Percentiles rank a stretch among this genome's conserved stretches.
Evolutionary conservation across 2,113 vertebrate genomes (phyloP).

Genomic region (Eurystomus gularis): DNA sequence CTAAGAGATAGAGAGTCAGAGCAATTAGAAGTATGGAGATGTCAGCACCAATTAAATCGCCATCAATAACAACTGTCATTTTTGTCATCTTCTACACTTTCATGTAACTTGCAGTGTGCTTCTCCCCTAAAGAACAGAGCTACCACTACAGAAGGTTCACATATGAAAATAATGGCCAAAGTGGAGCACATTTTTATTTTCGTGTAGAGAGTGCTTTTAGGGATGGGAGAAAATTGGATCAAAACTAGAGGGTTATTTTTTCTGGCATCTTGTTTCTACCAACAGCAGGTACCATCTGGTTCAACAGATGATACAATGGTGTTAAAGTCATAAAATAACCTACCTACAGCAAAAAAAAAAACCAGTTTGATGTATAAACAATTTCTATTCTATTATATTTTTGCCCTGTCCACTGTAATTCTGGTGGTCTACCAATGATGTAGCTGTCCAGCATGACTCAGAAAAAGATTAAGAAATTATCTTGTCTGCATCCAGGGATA

Average conservation of each 20-base stretch:
- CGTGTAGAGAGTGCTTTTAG: neutral
- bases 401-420: neutral
- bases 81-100: neutral
- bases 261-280: neutral
- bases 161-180: neutral
- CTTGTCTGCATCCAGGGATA: neutral
- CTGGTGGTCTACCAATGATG: neutral
- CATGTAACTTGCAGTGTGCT: neutral
- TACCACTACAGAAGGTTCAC: neutral
- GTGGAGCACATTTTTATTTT: neutral
- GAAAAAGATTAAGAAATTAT: constrained; percentile 8
- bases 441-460: neutral
- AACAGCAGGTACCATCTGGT: neutral
- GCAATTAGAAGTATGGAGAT: neutral
- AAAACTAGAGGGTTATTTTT: neutral
- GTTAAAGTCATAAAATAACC: neutral
- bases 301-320: neutral
- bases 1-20: neutral
- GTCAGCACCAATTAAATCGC: neutral
- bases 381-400: neutral
- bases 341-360: neutral
- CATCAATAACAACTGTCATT: neutral
- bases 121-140: neutral
- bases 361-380: neutral
- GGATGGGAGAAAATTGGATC: neutral